Evolutionary conservation across 2,797 vertebrate species (phyloP).

Genomic region (Characodon lateralis): DNA sequence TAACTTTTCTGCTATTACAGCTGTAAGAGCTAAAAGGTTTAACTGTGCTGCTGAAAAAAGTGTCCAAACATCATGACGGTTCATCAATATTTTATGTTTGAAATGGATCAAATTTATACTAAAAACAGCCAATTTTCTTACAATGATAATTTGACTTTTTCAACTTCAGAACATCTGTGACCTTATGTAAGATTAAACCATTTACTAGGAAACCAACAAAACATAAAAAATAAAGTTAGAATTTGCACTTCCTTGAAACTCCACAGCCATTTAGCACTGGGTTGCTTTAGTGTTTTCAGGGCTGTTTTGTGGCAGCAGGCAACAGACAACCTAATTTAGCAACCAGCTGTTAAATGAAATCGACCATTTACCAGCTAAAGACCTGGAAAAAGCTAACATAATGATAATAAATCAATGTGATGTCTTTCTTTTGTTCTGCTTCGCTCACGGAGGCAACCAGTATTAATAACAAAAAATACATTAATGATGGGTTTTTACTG

Average conservation of each 20-base stretch:
- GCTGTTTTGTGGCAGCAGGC: not conserved
- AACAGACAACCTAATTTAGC: not conserved
- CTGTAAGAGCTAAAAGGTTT: conserved; percentile 18
- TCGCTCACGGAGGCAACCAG: not conserved
- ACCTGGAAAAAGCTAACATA: not conserved
- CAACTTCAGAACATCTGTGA: not conserved
- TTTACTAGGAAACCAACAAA: not conserved
- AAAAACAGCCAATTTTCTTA: conserved; percentile 26
- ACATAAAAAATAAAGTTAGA: not conserved
- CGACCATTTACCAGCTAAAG: not conserved
- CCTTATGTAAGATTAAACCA: not conserved
- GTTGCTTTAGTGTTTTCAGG: not conserved
- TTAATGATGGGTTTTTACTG: not conserved
- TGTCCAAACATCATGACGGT: conserved; percentile 8
- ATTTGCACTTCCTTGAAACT: conserved; percentile 1
- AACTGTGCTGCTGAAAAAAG: not conserved
- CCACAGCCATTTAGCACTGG: not conserved
- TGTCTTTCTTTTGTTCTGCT: conserved; percentile 2
- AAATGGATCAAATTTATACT: conserved; percentile 11
- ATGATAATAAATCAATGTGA: conserved; percentile 1
- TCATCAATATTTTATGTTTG: conserved; percentile 6
- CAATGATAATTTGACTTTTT: conserved; percentile 38
- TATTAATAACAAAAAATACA: not conserved
- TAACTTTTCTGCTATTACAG: conserved; percentile 30
- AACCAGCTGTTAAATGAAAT: not conserved